Conservation (phyloP, 1,140 invertebrate species). For the Zeugodacus cucurbitae region DNA sequence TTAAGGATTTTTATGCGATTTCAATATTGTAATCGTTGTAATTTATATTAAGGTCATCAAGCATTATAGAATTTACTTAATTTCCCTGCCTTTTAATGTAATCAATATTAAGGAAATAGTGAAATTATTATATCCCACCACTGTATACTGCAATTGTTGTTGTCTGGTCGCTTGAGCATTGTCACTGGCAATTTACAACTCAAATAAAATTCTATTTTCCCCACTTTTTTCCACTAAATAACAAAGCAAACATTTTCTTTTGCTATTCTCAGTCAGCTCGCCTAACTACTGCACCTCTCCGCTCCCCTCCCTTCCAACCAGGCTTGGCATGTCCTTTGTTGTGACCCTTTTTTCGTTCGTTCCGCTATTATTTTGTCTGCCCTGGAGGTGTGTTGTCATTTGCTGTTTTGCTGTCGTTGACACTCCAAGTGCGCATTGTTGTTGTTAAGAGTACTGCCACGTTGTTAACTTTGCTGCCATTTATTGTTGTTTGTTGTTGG, state of each 20-base stretch:
- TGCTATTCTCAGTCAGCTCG: not conserved
- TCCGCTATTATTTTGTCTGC: not conserved
- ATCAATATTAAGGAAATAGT: too few relatives aligned
- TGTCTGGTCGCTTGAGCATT: not conserved
- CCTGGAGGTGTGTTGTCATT: constrained; percentile 8
- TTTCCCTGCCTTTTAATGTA: too few relatives aligned
- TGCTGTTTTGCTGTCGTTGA: constrained; percentile 18
- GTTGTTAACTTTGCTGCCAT: not conserved
- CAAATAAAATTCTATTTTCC: not conserved
- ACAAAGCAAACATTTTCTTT: constrained; percentile 12
- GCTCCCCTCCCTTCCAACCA: too few relatives aligned
- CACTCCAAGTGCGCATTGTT: not conserved
- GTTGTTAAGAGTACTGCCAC: not conserved
- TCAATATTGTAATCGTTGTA: too few relatives aligned
- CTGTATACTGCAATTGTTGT: not conserved
- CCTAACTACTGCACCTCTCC: not conserved
- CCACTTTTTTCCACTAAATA: not conserved
- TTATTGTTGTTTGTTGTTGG: not conserved
- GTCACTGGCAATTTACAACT: constrained; percentile 17
- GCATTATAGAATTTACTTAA: too few relatives aligned
- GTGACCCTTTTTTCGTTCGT: not conserved
- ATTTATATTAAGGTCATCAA: too few relatives aligned
- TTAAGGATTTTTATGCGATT: too few relatives aligned
- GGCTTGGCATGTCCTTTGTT: not conserved
- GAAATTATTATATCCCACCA: not conserved